phyloP scores from a whole-genome alignment of 2,888 invertebrate genomes.

The Dynastes hyllus region DNA sequence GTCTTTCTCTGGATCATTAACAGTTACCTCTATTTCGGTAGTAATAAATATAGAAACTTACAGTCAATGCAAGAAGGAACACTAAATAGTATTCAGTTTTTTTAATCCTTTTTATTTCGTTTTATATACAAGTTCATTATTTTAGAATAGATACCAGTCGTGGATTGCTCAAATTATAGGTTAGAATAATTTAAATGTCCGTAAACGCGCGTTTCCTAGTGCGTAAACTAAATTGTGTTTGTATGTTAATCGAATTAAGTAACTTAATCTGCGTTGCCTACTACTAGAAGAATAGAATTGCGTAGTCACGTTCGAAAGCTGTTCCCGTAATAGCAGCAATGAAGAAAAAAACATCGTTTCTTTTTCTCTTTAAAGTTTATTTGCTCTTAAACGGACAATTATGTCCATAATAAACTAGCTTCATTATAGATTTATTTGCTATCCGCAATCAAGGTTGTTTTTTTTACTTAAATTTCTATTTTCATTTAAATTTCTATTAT shows the following conservation, averaged over 20 bases:
- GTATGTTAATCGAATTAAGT: constrained; percentile 20
- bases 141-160: too few relatives aligned
- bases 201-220: not conserved
- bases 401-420: constrained; percentile 19
- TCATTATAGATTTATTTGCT: constrained; percentile 37
- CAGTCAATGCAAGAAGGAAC: too few relatives aligned
- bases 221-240: constrained; percentile 10
- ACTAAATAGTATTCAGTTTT: too few relatives aligned
- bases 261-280: constrained; percentile 7
- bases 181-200: too few relatives aligned
- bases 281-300: constrained; percentile 26
- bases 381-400: constrained; percentile 39
- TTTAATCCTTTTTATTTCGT: too few relatives aligned
- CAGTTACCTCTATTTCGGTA: too few relatives aligned
- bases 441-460: constrained; percentile 32
- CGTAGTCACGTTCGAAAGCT: constrained; percentile 26
- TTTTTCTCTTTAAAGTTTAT: constrained; percentile 12
- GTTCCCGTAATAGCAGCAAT: constrained; percentile 11
- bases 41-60: too few relatives aligned
- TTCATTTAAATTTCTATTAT: constrained; percentile 28
- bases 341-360: not conserved
- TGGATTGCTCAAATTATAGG: too few relatives aligned
- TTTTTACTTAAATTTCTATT: constrained; percentile 27
- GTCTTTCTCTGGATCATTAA: too few relatives aligned
- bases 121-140: too few relatives aligned